Conservation (phyloP, 2,797 vertebrate species). For the Clarias pachynema region DNA sequence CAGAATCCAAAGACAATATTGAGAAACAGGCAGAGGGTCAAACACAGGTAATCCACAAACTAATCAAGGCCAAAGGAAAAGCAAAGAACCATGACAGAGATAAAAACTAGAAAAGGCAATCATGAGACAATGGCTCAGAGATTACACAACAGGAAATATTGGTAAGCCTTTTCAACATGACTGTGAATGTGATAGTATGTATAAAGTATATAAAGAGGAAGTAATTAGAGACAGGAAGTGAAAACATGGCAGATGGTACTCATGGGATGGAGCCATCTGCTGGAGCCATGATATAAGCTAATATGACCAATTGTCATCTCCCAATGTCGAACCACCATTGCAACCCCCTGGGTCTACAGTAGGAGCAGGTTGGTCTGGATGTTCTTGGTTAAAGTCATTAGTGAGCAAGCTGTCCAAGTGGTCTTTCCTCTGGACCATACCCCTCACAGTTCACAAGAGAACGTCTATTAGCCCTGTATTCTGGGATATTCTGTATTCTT, state of each 20-base stretch:
- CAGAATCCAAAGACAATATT: neutral
- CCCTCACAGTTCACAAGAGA: neutral
- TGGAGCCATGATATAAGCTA: neutral
- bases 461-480: neutral
- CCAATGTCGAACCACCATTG: neutral
- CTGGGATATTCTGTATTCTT: too few species aligned
- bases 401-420: neutral
- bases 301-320: neutral
- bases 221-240: neutral
- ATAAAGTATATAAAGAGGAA: conserved; percentile 1
- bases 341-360: too few species aligned
- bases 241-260: neutral
- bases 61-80: neutral
- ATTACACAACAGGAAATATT: conserved; percentile 6
- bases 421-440: neutral
- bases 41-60: neutral
- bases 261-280: neutral
- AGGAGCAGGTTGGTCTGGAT: neutral
- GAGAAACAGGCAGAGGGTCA: neutral
- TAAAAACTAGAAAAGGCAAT: neutral
- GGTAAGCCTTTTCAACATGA: neutral
- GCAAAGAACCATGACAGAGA: neutral
- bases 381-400: neutral
- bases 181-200: neutral
- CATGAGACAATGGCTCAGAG: neutral